Base-by-base conservation (phyloP, 2,113 vertebrate species). In the Sinocyclocheilus maitianheensis region DNA sequence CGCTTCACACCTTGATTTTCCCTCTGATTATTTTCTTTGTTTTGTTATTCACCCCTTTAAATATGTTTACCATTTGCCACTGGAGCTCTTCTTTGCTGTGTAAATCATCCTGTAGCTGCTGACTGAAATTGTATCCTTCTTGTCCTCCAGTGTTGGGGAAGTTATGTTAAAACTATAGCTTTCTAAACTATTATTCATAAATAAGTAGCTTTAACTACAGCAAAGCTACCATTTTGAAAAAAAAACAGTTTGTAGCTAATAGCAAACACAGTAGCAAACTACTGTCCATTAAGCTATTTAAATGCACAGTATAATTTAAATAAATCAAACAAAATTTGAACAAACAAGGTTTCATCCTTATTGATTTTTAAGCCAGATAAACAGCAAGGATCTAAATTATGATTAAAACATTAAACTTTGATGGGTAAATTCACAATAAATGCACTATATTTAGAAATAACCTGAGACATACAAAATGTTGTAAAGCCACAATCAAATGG, bases 71-170 rank as follows among this genome's bases (percentile, higher is more conserved):
- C 89, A 87, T 81, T 84, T 90, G 63, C 84, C 84, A 88, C 30
- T 16, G 34, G 81, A 81, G 77, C 26, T 74, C 77, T 5, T 87
- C 83, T 91, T 91, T 89, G 91, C 91, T 80, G 88, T 90, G 92
- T 91, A 90, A 93, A 91, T 92, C 90, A 89, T 93, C 92, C 93
- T 91, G 93, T 94, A 88, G 90, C 90, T 85, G 83, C 88, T 83
- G 93, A 93, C 90, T 93, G 43, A 43, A 43, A 8, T 8, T 43
- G 90, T 92, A 94, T 93, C 92, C 88, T 85, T 85, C 8, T 55
- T 43, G 88, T 85, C 82, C 62, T 87, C 69, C 86, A 89, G 86
- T 65, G 60, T 69, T 84, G 40, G 18, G 16, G 69, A 72, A 72
- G 9, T 22, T 20, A 22, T 12, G 34, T 18, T 40, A 43, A 40